phyloP scores from a whole-genome alignment of 2,113 vertebrate species.

The Perognathus longimembris region DNA sequence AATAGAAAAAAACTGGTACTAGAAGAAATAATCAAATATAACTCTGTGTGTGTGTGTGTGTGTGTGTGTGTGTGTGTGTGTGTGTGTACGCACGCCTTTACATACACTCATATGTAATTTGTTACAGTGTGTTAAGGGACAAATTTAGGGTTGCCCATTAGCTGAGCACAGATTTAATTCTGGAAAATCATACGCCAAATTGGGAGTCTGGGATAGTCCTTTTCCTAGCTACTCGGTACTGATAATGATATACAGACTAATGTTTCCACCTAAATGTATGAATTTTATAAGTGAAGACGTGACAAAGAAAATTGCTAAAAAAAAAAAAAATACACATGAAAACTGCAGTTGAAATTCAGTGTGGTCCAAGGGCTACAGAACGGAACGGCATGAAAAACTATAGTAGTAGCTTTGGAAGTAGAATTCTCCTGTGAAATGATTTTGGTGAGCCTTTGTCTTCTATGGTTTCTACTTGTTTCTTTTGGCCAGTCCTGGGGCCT shows the following conservation, averaged over 20 bases:
- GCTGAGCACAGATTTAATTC: not conserved
- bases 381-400: not conserved
- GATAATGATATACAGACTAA: not conserved
- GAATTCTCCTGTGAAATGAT: not conserved
- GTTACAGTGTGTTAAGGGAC: not conserved
- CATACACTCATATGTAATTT: no score
- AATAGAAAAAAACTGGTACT: not conserved
- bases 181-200: not conserved
- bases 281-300: not conserved
- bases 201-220: not conserved
- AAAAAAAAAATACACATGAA: not conserved
- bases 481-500: no score
- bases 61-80: no score
- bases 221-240: not conserved
- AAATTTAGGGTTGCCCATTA: not conserved
- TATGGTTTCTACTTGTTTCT: no score
- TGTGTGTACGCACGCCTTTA: no score
- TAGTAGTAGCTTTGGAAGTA: not conserved
- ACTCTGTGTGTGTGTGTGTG: no score
- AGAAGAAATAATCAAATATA: constrained; percentile 23
- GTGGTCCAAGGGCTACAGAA: not conserved
- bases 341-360: not conserved
- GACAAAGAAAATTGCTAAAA: not conserved
- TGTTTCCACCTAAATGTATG: not conserved
- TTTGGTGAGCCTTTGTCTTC: no score